These are phyloP conservation scores for Crioceris asparagi DNA, from an alignment of 2,888 invertebrate genomes.

Conservation along the genomic window DNA sequence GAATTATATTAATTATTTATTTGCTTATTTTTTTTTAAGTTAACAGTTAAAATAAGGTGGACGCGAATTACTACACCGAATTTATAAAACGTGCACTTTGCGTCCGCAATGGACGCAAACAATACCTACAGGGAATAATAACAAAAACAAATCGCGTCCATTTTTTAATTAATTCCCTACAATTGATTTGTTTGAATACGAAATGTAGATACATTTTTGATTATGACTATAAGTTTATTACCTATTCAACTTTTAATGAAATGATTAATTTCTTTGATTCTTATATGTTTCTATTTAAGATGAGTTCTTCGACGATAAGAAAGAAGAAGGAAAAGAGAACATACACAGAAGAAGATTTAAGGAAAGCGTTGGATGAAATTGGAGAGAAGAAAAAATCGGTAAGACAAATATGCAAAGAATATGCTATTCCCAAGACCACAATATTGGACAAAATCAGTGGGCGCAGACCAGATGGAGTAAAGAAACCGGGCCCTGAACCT, in stretches of 20 bases:
- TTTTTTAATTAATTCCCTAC: slow-evolving; percentile 4
- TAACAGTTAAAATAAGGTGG: no score
- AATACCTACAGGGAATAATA: slow-evolving; percentile 4
- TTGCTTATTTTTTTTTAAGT: slow-evolving; percentile 3
- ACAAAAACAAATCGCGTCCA: slow-evolving; percentile 3
- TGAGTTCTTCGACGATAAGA: slow-evolving; percentile 3
- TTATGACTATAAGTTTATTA: slow-evolving; percentile 3
- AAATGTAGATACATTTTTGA: background rate
- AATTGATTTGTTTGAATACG: slow-evolving; percentile 2
- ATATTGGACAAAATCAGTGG: slow-evolving; percentile 5
- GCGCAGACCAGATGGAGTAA: slow-evolving; percentile 6
- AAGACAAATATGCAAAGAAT: slow-evolving; percentile 5
- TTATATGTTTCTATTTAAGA: slow-evolving; percentile 3
- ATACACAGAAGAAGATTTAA: no score
- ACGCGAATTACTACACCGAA: slow-evolving; percentile 4
- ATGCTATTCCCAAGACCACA: slow-evolving; percentile 5
- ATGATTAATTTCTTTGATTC: slow-evolving; percentile 2
- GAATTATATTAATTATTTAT: slow-evolving; percentile 4
- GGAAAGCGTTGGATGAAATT: slow-evolving; percentile 1
- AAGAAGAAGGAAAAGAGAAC: slow-evolving; percentile 3
- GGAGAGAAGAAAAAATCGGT: slow-evolving; percentile 1
- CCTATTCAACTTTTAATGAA: background rate
- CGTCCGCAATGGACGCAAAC: slow-evolving; percentile 2
- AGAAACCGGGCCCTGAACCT: slow-evolving; percentile 4
- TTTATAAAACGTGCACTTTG: slow-evolving; percentile 3